These are phyloP conservation scores for Aleiodes alternator DNA, from an alignment of 2,888 invertebrate species.

Conservation along the genomic window DNA sequence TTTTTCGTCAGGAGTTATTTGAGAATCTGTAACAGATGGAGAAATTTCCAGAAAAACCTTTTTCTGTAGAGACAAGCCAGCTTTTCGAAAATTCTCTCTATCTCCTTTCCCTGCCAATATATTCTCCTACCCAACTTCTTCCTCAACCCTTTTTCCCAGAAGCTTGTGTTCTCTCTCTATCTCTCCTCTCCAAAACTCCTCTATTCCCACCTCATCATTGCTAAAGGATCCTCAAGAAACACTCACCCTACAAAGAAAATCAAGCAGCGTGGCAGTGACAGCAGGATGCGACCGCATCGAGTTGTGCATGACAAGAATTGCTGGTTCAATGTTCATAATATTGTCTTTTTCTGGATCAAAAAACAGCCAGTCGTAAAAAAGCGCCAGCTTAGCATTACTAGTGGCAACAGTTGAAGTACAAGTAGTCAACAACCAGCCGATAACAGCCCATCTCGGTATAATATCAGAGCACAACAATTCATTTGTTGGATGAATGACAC, in stretches of 20 bases:
- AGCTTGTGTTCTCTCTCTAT: no score
- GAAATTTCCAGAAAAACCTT: no score
- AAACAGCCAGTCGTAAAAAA: slow-evolving; percentile 96
- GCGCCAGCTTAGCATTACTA: slow-evolving; percentile 92
- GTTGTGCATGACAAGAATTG: slow-evolving; percentile 95
- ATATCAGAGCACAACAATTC: slow-evolving; percentile 95
- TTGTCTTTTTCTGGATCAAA: slow-evolving; percentile 94
- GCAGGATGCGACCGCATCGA: slow-evolving; percentile 94
- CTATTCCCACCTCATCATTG: not conserved
- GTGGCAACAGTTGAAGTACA: slow-evolving; percentile 93
- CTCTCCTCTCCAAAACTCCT: not conserved
- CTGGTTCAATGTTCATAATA: slow-evolving; percentile 97
- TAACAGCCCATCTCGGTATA: slow-evolving; percentile 96
- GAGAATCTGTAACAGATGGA: no score
- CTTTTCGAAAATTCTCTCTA: no score
- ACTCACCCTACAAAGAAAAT: slow-evolving; percentile 88
- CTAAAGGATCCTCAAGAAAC: not conserved
- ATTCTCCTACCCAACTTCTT: no score
- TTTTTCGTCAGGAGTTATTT: no score
- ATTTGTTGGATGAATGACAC: slow-evolving; percentile 95
- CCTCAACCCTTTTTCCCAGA: no score
- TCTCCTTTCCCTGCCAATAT: no score
- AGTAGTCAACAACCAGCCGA: slow-evolving; percentile 94
- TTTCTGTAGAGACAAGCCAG: no score
- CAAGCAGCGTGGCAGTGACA: slow-evolving; percentile 91